Base-by-base conservation (phyloP, 2,888 invertebrate genomes). In the Chironomus tentans region DNA sequence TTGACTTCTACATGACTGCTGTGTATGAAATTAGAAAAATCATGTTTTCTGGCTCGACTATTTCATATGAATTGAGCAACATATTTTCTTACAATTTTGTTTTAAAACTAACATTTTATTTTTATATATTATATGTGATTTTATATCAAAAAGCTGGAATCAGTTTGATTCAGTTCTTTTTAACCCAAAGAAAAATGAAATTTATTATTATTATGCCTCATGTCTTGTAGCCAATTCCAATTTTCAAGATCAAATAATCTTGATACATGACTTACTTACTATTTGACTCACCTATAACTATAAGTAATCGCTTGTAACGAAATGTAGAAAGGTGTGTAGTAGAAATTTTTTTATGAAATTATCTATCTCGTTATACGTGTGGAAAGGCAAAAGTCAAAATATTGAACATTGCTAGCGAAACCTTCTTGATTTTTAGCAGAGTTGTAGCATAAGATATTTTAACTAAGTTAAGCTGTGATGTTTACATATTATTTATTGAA, bases 201-300 rank as follows among this genome's bases (percentile, higher is more conserved):
- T 48, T 56, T 18, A 18, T 56, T 56, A 56, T 56, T 56, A 18
- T 50, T 50, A 38, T 10, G 10, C 10, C 4, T 10, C 12, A n/a
- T n/a, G 13, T 50, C 7, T 50, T 46, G 21, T 38, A 73, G 72
- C 62, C 61, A 73, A 73, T 73, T 73, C 72, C 62, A 62, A 62
- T 73, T 68, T 71, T 73, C 46, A 38, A 73, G 72, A 73, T 73
- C 72, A 38, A 38, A 62, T 62, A 62, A 62, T 13, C 28, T 73
- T 73, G 72, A 73, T 73, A 73, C 61, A 22, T 68, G 56, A 15
- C 15, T 56, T 65, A 15, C 15, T 56, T 65, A 65, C 24, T 65
- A 65, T 22, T 38, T 38, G 38, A 65, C 65, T 24, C 21, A 13
- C 18, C 65, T 24, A 56, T 56, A 18, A 56, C 65, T 24, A 65